These are phyloP conservation scores for Drosophila flavopinicola DNA, from an alignment of 2,888 invertebrate species.

Conservation along the genomic window DNA sequence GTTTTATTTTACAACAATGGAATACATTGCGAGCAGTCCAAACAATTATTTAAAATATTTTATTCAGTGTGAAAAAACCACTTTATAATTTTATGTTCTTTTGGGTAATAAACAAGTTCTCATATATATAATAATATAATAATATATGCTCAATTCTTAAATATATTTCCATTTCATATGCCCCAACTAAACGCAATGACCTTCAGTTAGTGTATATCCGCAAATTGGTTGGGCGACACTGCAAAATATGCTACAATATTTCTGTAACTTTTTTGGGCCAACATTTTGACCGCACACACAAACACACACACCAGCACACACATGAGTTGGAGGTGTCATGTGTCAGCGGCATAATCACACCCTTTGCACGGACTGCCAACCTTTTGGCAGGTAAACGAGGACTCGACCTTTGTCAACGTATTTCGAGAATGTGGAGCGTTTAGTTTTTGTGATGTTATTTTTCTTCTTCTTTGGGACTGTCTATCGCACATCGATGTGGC, in stretches of 20 bases:
- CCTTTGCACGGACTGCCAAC: conserved; percentile 58
- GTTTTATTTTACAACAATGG: too few relatives aligned
- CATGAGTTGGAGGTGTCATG: conserved; percentile 68
- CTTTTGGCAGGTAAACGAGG: conserved; percentile 61
- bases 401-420: conserved; percentile 72
- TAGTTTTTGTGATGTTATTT: conserved; percentile 37
- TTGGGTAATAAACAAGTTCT: too few relatives aligned
- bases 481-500: conserved; percentile 11
- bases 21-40: too few relatives aligned
- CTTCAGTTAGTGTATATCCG: background rate
- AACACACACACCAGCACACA: conserved; percentile 2
- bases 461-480: conserved; percentile 3
- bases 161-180: too few relatives aligned
- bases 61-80: too few relatives aligned
- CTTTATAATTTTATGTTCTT: too few relatives aligned
- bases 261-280: conserved; percentile 57
- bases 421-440: conserved; percentile 51
- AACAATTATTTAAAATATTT: too few relatives aligned
- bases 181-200: too few relatives aligned
- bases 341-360: conserved; percentile 78
- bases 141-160: too few relatives aligned
- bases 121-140: too few relatives aligned
- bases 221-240: conserved; percentile 20
- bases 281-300: conserved; percentile 60
- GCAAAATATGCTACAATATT: conserved; percentile 65